Evolutionary conservation across 2,113 vertebrate genomes (phyloP).

Genomic region (Xiphophorus couchianus): DNA sequence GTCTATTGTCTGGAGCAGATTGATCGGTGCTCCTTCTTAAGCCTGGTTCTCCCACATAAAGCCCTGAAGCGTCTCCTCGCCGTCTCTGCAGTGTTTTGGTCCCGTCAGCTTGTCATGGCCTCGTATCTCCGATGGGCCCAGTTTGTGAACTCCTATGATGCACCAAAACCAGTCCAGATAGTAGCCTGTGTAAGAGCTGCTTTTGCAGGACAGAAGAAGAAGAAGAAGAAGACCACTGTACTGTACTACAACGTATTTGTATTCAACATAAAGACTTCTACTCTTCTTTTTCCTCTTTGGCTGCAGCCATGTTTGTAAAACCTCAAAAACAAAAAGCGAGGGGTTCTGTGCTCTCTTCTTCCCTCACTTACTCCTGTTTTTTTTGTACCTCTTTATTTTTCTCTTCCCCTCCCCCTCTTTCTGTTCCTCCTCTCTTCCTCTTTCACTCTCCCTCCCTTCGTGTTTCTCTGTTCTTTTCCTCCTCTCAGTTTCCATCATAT

Average conservation of each 20-base stretch:
- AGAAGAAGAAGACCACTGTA: neutral
- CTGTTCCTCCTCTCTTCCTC: conserved; percentile 28
- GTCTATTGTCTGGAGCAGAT: too few relatives aligned
- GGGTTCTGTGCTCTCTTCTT: conserved; percentile 45
- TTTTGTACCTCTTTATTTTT: conserved; percentile 55
- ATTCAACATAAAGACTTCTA: conserved; percentile 7
- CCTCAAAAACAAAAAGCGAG: conserved; percentile 38
- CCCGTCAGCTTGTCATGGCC: neutral
- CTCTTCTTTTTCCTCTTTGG: conserved; percentile 29
- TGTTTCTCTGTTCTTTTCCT: conserved; percentile 10
- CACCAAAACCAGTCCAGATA: neutral
- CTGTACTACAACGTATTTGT: conserved; percentile 1
- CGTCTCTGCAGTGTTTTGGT: neutral
- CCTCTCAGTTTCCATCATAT: conserved; percentile 31
- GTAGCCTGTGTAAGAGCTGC: neutral
- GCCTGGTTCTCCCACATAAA: neutral
- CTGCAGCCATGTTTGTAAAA: conserved; percentile 66
- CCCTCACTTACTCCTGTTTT: conserved; percentile 40
- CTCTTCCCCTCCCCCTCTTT: conserved; percentile 46
- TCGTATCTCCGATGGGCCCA: neutral
- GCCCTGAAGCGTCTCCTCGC: neutral
- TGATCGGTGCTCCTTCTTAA: neutral
- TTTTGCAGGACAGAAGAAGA: neutral
- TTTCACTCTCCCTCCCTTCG: conserved; percentile 23
- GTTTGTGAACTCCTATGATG: neutral